Evolutionary conservation across 1,140 invertebrate genomes (phyloP).

Genomic region (Nilaparvata lugens): DNA sequence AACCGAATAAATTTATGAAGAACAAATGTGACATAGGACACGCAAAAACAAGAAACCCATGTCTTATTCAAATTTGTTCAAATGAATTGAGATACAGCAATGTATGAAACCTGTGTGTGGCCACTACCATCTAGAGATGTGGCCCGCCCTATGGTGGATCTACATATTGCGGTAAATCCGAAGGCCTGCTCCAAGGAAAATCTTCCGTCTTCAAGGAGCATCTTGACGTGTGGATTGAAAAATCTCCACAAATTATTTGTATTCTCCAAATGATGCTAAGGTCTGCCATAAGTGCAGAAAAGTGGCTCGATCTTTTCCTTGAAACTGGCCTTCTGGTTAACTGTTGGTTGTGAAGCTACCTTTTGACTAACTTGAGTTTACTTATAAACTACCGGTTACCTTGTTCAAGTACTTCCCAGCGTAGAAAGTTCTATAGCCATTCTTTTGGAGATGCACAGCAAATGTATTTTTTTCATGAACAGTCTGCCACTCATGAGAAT

Average conservation of each 20-base stretch:
- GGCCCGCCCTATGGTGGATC: background rate
- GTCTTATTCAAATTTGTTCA: background rate
- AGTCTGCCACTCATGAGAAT: slow-evolving; percentile 53
- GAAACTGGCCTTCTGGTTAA: no score
- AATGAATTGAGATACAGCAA: background rate
- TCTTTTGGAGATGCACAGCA: slow-evolving; percentile 49
- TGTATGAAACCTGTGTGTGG: background rate
- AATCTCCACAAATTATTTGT: no score
- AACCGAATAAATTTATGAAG: no score
- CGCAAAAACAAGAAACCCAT: background rate
- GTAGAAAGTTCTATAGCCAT: slow-evolving; percentile 69
- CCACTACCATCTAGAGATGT: background rate
- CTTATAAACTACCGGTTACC: slow-evolving; percentile 36
- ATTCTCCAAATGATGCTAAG: no score
- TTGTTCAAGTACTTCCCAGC: slow-evolving; percentile 81
- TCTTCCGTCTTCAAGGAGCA: no score
- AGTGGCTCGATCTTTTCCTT: no score
- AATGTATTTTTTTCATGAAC: slow-evolving; percentile 55
- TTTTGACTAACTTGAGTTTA: no score
- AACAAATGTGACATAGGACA: no score
- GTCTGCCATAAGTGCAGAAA: no score
- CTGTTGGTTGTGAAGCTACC: no score
- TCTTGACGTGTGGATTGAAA: background rate
- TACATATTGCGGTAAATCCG: background rate
- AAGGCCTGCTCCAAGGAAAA: background rate